A percentile compares a stretch with the other conserved stretches of the same genome.
Conservation (phyloP, 2,888 invertebrate genomes). For the Idaea biselata region DNA sequence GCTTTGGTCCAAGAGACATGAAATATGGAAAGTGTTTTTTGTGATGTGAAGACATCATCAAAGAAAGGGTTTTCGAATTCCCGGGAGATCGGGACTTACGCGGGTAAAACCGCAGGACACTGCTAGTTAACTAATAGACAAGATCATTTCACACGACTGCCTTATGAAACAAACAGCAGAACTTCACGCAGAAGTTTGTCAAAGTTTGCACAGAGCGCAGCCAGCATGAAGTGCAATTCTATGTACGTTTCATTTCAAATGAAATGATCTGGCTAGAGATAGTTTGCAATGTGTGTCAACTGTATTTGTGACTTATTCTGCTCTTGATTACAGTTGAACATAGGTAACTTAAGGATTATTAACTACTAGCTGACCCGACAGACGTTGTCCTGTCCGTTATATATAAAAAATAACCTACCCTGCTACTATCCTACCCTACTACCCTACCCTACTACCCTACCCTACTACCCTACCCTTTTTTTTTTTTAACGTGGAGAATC, state of each 20-base stretch:
- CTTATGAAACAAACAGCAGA: not conserved
- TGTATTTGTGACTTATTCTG: not conserved
- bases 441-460: too few relatives aligned
- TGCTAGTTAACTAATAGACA: not conserved
- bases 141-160: not conserved
- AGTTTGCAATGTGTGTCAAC: not conserved
- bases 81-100: not conserved
- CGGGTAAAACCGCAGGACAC: not conserved
- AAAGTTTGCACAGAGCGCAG: not conserved
- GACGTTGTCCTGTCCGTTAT: too few relatives aligned
- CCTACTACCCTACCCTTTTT: too few relatives aligned
- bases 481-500: too few relatives aligned
- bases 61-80: not conserved
- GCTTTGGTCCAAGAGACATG: too few relatives aligned
- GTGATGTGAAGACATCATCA: not conserved
- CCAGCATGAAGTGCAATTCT: not conserved
- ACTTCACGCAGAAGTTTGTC: not conserved
- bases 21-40: too few relatives aligned
- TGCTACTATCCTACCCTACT: too few relatives aligned
- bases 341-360: too few relatives aligned
- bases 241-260: not conserved
- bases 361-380: too few relatives aligned
- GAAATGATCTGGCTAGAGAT: not conserved
- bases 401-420: too few relatives aligned
- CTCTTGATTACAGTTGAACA: not conserved